Evolutionary conservation across 2,888 invertebrate species (phyloP).

Genomic region (Coenonympha glycerion): DNA sequence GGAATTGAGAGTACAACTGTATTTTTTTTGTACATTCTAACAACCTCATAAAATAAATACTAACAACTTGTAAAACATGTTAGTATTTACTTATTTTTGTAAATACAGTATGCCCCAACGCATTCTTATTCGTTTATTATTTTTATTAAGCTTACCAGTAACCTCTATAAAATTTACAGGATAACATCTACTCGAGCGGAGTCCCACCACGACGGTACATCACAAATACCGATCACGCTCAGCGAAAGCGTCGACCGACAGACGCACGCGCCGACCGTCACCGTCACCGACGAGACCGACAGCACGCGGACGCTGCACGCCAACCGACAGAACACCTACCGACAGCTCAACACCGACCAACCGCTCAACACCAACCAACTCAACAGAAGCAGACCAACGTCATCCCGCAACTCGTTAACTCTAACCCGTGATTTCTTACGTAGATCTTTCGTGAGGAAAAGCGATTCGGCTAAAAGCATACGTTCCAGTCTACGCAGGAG

Average conservation of each 20-base stretch:
- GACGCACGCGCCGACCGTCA: conserved; percentile 42
- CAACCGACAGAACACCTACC: conserved; percentile 21
- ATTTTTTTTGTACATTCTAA: too few relatives aligned
- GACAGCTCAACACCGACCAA: neutral
- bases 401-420: conserved; percentile 52
- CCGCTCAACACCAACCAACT: neutral
- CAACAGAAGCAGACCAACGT: conserved; percentile 32
- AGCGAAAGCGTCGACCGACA: conserved; percentile 62
- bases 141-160: too few relatives aligned
- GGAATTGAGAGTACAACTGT: too few relatives aligned
- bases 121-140: too few relatives aligned
- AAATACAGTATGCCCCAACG: too few relatives aligned
- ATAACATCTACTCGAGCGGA: conserved; percentile 54
- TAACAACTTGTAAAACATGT: too few relatives aligned
- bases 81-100: too few relatives aligned
- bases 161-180: too few relatives aligned
- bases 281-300: conserved; percentile 55
- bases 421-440: conserved; percentile 57
- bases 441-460: conserved; percentile 61
- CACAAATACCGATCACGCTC: conserved; percentile 60
- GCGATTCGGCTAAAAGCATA: conserved; percentile 62
- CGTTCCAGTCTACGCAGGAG: conserved; percentile 61
- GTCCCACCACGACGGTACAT: conserved; percentile 42
- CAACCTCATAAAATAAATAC: too few relatives aligned
- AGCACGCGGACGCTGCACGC: conserved; percentile 17